A percentile compares a stretch with the other conserved stretches of the same genome.
phyloP scores from a whole-genome alignment of 2,113 vertebrate species.

The Tylochromis polylepis region DNA sequence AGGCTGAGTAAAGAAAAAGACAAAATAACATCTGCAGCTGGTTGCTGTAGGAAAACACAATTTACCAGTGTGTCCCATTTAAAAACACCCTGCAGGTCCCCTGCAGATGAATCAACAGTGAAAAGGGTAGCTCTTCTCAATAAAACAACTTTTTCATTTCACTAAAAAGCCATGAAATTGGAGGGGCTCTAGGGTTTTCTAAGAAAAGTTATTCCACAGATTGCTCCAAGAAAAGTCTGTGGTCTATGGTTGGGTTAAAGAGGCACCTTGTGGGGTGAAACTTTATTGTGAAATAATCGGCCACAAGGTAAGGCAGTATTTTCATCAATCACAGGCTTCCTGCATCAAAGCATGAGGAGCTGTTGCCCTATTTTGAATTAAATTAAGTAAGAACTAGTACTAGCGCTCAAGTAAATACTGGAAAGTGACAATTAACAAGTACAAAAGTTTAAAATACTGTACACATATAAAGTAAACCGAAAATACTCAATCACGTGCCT shows the following conservation, averaged over 20 bases:
- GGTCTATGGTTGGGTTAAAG: neutral
- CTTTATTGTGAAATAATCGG: neutral
- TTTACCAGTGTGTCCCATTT: neutral
- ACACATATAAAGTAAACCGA: neutral
- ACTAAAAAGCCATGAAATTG: neutral
- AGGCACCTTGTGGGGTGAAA: neutral
- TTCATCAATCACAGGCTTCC: neutral
- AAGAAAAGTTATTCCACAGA: neutral
- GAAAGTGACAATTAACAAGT: too few relatives aligned
- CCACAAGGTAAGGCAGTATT: too few relatives aligned
- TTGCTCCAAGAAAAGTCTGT: neutral
- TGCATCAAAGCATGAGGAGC: neutral
- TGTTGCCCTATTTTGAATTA: neutral
- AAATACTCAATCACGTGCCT: neutral
- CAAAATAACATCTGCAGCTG: neutral
- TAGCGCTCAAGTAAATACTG: too few relatives aligned
- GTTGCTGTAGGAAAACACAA: neutral
- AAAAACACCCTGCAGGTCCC: neutral
- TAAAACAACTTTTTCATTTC: neutral
- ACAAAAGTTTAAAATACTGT: neutral
- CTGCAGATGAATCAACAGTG: neutral
- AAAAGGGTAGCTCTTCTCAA: neutral
- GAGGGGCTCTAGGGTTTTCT: neutral
- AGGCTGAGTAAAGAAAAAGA: neutral
- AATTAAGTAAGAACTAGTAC: too few relatives aligned